Evolutionary conservation across 1,140 invertebrate genomes (phyloP), one percentile per base, ranked within the genome.

Genomic region (Antheraea pernyi): DNA sequence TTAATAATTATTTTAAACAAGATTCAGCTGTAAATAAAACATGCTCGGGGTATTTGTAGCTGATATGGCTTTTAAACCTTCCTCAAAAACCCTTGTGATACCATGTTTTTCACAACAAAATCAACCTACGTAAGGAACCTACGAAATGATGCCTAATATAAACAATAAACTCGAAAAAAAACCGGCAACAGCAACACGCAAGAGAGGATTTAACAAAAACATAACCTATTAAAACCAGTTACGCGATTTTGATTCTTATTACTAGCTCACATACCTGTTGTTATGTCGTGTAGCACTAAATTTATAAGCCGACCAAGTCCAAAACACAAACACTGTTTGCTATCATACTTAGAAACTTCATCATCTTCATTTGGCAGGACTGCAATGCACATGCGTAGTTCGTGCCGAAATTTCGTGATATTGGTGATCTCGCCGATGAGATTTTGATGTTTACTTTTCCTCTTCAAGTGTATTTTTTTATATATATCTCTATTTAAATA

Each of bases 321-420:
- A 68, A 46, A 66, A 68, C n/a, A 19, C 11, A 10, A 65, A n/a
- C 19, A 59, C 53, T n/a, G 42, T 11, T 0, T 13, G 13, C 36
- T 46, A 67, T 66, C 19, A 58, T 68, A 67, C 30, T 16, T 68
- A 63, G 4, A n/a, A 67, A 63, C 64, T 48, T 60, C 9, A 62
- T 5, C 63, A 68, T 73, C 66, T 53, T 48, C 68, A 70, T 58
- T 66, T 61, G 8, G 48, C 16, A 59, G 71, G 46, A 39, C 75
- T 66, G 42, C 19, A 60, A 53, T 61, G 69, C 73, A 75, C 76
- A 78, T 78, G 76, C 76, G 76, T 71, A 66, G 6, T 66, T 19
- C 46, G 13, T 16, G 5, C 46, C 46, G 46, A 53, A 53, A 53
- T 13, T 59, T 30, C 36, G 53, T 19, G 7, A 36, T 61, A 8